Evolutionary conservation across 2,797 vertebrate genomes (phyloP).

Genomic region (Corythornis leucogaster): DNA sequence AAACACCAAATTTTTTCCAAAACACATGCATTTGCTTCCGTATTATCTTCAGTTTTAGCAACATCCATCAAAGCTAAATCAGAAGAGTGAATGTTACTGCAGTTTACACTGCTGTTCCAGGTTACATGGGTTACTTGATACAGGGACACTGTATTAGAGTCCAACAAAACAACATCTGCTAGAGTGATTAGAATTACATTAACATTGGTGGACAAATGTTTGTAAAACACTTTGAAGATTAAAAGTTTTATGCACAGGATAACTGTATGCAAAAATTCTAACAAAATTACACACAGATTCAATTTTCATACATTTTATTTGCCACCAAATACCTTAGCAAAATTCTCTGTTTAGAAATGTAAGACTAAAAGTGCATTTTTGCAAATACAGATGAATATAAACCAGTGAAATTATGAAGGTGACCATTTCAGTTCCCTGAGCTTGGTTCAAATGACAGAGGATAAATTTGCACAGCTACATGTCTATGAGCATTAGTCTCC

Average conservation of each 20-base stretch:
- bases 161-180: slow-evolving; percentile 57
- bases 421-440: not conserved
- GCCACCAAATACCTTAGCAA: not conserved
- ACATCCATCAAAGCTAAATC: not conserved
- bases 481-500: not conserved
- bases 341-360: not conserved
- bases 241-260: not conserved
- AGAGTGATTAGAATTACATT: slow-evolving; percentile 29
- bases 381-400: not conserved
- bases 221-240: slow-evolving; percentile 22
- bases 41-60: not conserved
- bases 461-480: not conserved
- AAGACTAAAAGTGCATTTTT: not conserved
- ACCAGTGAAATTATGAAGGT: not conserved
- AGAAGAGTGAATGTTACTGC: not conserved
- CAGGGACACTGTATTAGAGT: not conserved
- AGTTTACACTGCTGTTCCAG: not conserved
- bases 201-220: not conserved
- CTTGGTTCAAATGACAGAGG: not conserved
- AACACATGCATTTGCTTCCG: not conserved
- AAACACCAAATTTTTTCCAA: not conserved
- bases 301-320: not conserved
- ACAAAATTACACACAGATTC: not conserved
- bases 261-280: not conserved
- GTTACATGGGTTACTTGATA: not conserved